A percentile compares a stretch with the other conserved stretches of the same genome.
Conservation (phyloP, 2,113 vertebrate species). For the Halichoerus grypus region DNA sequence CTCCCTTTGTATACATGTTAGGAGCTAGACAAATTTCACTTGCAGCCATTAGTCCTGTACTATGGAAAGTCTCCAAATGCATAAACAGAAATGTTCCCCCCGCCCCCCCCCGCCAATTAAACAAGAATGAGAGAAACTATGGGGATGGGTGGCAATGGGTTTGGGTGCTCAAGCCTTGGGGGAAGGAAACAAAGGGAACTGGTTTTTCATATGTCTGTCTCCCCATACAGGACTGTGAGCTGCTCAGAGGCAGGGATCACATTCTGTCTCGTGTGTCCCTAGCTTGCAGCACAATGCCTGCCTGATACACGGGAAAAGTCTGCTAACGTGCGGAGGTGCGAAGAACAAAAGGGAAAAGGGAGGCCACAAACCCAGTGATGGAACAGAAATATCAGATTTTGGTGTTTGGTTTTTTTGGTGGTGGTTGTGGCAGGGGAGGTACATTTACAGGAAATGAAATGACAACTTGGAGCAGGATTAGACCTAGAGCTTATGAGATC, state of each 20-base stretch:
- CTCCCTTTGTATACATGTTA: slow-evolving; percentile 19
- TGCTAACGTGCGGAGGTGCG: background rate
- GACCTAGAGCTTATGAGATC: slow-evolving; percentile 18
- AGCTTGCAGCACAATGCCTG: background rate
- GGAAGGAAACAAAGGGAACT: slow-evolving; percentile 8
- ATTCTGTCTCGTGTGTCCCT: background rate
- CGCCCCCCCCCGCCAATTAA: background rate
- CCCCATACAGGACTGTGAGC: background rate
- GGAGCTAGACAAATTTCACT: slow-evolving; percentile 47
- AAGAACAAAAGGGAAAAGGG: slow-evolving; percentile 23
- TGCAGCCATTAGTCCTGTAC: background rate
- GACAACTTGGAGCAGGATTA: slow-evolving; percentile 12
- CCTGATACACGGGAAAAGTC: background rate
- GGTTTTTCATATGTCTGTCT: slow-evolving; percentile 7
- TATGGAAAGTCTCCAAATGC: slow-evolving; percentile 44
- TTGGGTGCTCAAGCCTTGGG: background rate
- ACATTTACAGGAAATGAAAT: slow-evolving; percentile 1
- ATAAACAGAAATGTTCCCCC: background rate
- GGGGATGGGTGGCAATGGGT: background rate
- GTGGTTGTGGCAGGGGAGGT: background rate
- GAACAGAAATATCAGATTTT: background rate
- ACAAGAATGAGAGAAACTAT: background rate
- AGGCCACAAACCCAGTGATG: background rate
- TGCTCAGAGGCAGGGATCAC: slow-evolving; percentile 5
- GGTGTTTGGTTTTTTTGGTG: background rate